Base-by-base conservation (phyloP, 2,113 vertebrate species). In the Trichechus manatus region DNA sequence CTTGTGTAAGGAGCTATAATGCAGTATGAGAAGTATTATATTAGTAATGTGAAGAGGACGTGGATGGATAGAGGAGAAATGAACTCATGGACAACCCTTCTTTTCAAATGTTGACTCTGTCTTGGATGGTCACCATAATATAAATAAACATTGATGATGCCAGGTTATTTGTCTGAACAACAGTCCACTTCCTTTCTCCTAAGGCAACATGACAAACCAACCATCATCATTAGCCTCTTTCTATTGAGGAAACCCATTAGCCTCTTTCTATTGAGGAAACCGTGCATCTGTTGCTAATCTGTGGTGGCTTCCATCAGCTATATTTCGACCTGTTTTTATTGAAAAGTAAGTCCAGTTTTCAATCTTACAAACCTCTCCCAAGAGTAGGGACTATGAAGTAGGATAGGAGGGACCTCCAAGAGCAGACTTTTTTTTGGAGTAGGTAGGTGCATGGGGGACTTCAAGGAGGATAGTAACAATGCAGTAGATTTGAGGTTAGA, bases 121-220 rank as follows among this genome's bases (percentile, higher is more conserved):
- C 68, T 82, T 92, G 74, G 44, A 66, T 44, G 39, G 50, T 64
- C 5, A 22, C 89, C 87, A 39, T 86, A 33, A 77, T 77, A 39
- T 77, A 96, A 87, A 93, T 22, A 93, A 94, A 94, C 78, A 87
- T 27, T 79, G 59, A 44, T 29, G 79, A 93, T 87, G 85, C 39
- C 72, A 72, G 47, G 39, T 63, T 96, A 89, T 91, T 96, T 1
- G 15, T 89, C 92, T 96, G 72, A 87, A 92, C 9, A 92, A 83
- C 56, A 92, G 53, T 78, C 36, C 61, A 63, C 59, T 91, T 96
- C 93, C 91, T 97, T 93, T 95, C 85, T 84, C n/a, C 74, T 88
- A 74, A 66, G 70, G n/a, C 83, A 96, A 77, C 39, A 36, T 47
- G 90, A 59, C 80, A 89, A 77, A 89, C n/a, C 31, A 59, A 70